Percentiles rank a stretch among this genome's conserved stretches.
Evolutionary conservation across 2,113 vertebrate genomes (phyloP).

Genomic region (Pseudolaguvia tuberculata): DNA sequence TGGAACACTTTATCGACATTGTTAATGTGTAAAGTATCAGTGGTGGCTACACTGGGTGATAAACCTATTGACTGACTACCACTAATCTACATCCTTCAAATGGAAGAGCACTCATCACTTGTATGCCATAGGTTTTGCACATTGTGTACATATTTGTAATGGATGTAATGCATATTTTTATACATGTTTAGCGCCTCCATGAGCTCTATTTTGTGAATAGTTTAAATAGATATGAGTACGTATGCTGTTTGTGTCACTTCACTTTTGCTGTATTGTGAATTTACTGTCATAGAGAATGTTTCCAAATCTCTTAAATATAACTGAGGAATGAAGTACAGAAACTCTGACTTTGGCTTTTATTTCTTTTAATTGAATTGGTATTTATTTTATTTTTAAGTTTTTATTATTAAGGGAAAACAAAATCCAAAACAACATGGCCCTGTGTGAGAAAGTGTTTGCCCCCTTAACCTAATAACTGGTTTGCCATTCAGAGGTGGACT

Average conservation of each 20-base stretch:
- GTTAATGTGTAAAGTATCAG: conserved; percentile 40
- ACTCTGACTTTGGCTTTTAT: neutral
- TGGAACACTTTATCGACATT: conserved; percentile 34
- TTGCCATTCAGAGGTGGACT: too few relatives aligned
- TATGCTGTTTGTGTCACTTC: conserved; percentile 76
- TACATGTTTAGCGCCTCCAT: conserved; percentile 89
- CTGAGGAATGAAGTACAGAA: conserved; percentile 36
- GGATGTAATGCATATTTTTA: conserved; percentile 97
- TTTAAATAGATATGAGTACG: conserved; percentile 77
- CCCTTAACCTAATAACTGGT: too few relatives aligned
- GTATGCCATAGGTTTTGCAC: conserved; percentile 97
- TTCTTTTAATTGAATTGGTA: neutral
- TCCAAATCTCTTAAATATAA: conserved; percentile 43
- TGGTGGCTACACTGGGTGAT: conserved; percentile 40
- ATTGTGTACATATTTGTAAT: conserved; percentile 95
- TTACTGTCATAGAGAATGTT: conserved; percentile 46
- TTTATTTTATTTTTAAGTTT: too few relatives aligned
- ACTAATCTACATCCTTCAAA: conserved; percentile 32
- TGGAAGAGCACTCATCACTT: conserved; percentile 62
- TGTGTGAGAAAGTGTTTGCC: too few relatives aligned
- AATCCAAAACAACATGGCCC: too few relatives aligned
- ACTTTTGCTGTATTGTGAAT: conserved; percentile 66
- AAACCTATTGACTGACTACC: conserved; percentile 36
- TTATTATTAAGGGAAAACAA: too few relatives aligned
- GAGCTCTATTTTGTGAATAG: conserved; percentile 94